Percentiles rank a stretch among this genome's conserved stretches.
Conservation (phyloP, 1,140 invertebrate genomes). For the Oryzaephilus surinamensis region DNA sequence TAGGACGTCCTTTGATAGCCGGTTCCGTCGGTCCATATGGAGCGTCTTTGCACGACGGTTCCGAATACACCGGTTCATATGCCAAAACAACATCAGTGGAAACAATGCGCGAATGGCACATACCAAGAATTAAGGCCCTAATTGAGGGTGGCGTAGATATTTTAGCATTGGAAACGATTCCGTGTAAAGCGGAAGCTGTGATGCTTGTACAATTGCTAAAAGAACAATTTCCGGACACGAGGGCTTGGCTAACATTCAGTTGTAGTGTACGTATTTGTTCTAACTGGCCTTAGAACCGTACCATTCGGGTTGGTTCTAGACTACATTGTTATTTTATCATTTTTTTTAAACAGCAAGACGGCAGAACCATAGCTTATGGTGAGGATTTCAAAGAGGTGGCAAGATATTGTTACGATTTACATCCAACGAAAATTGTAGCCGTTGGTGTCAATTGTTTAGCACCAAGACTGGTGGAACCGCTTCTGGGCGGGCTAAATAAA, state of each 20-base stretch:
- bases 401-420: conserved; percentile 48
- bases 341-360: conserved; percentile 41
- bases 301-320: too few species aligned
- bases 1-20: conserved; percentile 47
- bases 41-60: conserved; percentile 74
- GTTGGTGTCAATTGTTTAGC: conserved; percentile 80
- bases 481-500: conserved; percentile 48
- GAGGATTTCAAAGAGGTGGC: conserved; percentile 54
- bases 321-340: neutral
- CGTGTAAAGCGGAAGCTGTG: conserved; percentile 68
- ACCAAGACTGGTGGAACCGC: conserved; percentile 44
- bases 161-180: conserved; percentile 82
- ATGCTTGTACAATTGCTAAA: conserved; percentile 64
- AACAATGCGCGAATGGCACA: conserved; percentile 70
- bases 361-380: conserved; percentile 56
- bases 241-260: conserved; percentile 78
- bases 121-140: conserved; percentile 61
- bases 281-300: too few species aligned
- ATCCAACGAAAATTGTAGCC: conserved; percentile 57
- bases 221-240: conserved; percentile 54
- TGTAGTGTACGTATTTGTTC: neutral
- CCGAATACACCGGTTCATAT: conserved; percentile 82
- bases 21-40: conserved; percentile 88
- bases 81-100: conserved; percentile 52
- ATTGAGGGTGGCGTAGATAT: conserved; percentile 69